Conservation (phyloP, 2,113 vertebrate species). For the Psephotus haematonotus region DNA sequence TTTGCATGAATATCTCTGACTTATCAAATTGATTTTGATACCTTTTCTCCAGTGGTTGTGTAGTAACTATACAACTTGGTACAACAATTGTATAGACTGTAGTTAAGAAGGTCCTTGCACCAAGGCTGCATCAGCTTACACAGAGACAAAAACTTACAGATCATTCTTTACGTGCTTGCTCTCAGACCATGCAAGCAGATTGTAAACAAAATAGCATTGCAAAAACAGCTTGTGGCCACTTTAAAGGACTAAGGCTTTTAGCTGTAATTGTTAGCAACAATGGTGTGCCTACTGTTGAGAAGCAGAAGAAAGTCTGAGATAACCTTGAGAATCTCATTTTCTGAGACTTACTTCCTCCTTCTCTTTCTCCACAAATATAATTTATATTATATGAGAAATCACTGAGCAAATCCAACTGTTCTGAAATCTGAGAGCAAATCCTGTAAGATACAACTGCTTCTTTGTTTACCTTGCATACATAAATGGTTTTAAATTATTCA, state of each 20-base stretch:
- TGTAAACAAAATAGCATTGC: background rate
- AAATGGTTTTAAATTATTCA: background rate
- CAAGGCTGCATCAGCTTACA: background rate
- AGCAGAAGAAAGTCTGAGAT: background rate
- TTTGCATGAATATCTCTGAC: background rate
- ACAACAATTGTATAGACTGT: background rate
- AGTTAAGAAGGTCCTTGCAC: background rate
- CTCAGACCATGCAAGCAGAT: background rate
- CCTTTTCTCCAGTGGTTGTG: background rate
- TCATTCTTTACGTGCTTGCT: background rate
- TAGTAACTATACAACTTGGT: background rate
- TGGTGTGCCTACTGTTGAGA: background rate
- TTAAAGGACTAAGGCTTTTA: background rate
- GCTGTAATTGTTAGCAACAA: background rate
- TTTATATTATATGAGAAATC: background rate
- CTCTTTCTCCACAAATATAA: background rate
- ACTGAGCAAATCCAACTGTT: background rate
- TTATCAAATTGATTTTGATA: background rate
- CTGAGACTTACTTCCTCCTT: background rate
- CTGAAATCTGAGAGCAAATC: background rate
- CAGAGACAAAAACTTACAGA: background rate
- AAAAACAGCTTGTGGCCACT: background rate
- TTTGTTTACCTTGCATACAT: constrained; percentile 17
- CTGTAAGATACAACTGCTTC: background rate
- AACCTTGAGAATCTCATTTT: background rate